Base-by-base conservation (phyloP, 2,113 vertebrate genomes). In the Jacana jacana region DNA sequence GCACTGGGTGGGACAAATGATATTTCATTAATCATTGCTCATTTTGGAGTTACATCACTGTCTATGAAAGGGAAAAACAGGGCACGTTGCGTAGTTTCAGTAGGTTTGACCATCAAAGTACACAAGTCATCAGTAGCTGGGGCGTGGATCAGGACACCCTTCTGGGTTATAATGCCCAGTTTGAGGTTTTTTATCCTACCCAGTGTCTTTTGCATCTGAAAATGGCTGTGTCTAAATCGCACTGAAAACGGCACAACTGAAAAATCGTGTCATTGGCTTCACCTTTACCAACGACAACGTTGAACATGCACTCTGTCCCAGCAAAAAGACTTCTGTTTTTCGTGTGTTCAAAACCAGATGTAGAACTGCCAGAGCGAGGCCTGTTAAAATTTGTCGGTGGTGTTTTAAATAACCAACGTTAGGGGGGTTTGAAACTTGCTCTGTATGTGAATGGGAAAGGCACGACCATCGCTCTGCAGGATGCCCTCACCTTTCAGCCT, bases 11-110 rank as follows among this genome's bases (percentile, higher is more conserved):
- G 95, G 87, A 95, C 40, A 0, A 80, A 64, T 69, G n/a, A 15
- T 68, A 63, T 68, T 87, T 93, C 80, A 95, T 97, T 95, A 97
- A 95, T 95, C 96, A 97, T 48, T 65, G 30, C 95, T 91, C 93
- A 65, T 81, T 96, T 93, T 91, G 69, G 49, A 91, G 81, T 96
- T 94, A 95, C 88, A 82, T 93, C 91, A 96, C 75, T 80, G 77
- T 68, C 80, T 81, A 58, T 79, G 81, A 85, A 82, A 71, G 10
- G 73, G 88, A 85, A 93, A 94, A 96, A 96, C 93, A 92, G 88
- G 68, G 28, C 24, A 73, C 9, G 52, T 25, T 86, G 73, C 42
- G 60, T 63, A 42, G 68, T 79, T 89, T 86, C 89, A 88, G 11
- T 84, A 93, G 81, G 65, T 49, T 91, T 79, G 63, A 89, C 79